Evolutionary conservation across 37 sponge, comb jelly and placozoan genomes (phyloP), one percentile per base, ranked within the genome.

Genomic region (Aplysina aerophoba): DNA sequence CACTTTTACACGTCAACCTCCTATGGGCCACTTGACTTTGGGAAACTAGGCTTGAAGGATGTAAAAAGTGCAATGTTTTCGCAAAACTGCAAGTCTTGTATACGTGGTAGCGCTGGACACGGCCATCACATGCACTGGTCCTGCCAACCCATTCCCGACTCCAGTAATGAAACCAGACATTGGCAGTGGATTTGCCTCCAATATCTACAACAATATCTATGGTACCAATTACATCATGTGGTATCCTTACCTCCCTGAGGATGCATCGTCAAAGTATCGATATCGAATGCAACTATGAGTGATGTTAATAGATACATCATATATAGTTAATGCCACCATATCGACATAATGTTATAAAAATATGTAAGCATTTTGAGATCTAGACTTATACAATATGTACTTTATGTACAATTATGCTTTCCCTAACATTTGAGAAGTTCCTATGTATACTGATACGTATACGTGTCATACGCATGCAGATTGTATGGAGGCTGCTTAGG

Each of bases 181-280:
- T 24, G 36, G 1, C 8, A 25, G 79, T 19, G 92, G 88, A 3
- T 91, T 92, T 69, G n/a, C 86, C 35, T 92, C 88, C 67, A 87
- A 87, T 55, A 25, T 92, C 21, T 81, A 40, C 65, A 88, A 92
- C 85, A 92, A 88, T 58, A 56, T 92, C 31, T 92, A 89, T 89
- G 89, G 89, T 1, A 92, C 92, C 15, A 92, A 92, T 58, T 92
- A 92, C 77, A 88, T 92, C 35, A 92, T 92, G 92, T 91, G 91
- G 88, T 91, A 80, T 58, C 91, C 91, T 38, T 84, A 63, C 53
- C 40, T 60, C 0, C 41, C 31, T 24, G 80, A 75, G 13, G 91
- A 91, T 24, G 80, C 53, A 19, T 87, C 79, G 4, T 39, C 82
- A 41, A 90, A 83, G 80, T 90, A 82, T 73, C 62, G 80, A 24